Evolutionary conservation across 2,113 vertebrate genomes (phyloP), one percentile per base, ranked within the genome.

Genomic region (Garra rufa): DNA sequence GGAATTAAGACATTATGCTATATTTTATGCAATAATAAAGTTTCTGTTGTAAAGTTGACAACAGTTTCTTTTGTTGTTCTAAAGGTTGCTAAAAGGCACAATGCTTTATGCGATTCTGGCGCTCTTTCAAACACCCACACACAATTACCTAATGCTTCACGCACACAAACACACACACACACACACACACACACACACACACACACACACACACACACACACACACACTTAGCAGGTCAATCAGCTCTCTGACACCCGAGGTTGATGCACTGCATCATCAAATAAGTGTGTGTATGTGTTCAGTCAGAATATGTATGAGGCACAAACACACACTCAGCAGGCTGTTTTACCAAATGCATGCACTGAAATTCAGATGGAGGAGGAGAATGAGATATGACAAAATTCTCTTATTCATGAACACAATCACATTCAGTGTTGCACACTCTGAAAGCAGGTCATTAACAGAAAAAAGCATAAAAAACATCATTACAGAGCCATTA

Each of bases 401-500:
- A 5, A 65, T 30, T 38, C 21, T 55, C 9, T 67, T 43, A 76
- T 50, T 41, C n/a, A 57, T 30, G 30, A 41, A 61, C 77, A 63
- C 69, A 73, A 21, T 48, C 21, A 44, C 46, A 71, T 38, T 38
- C 15, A 34, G 19, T 28, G 8, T 1, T 41, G 44, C 73, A 76
- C 26, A 38, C 34, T 34, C 11, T 38, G 38, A 85, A 78, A 59
- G 38, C 65, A 55, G 30, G 50, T 74, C 14, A 86, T 83, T 74
- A 79, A 65, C n/a, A 43, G 71, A 83, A 86, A 80, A 61, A 48
- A 21, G 10, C 65, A 86, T 11, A 9, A 78, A 77, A 61, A 41
- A 1, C 28, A 59, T 79, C 43, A 86, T 86, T 86, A 83, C 28
- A 76, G 26, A 43, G 81, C 17, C 81, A 83, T 83, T 83, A 78